Percentiles rank a stretch among this genome's conserved stretches.
phyloP scores from a whole-genome alignment of 53 echinoderm and acorn worm species.

The Patiria pectinifera region DNA sequence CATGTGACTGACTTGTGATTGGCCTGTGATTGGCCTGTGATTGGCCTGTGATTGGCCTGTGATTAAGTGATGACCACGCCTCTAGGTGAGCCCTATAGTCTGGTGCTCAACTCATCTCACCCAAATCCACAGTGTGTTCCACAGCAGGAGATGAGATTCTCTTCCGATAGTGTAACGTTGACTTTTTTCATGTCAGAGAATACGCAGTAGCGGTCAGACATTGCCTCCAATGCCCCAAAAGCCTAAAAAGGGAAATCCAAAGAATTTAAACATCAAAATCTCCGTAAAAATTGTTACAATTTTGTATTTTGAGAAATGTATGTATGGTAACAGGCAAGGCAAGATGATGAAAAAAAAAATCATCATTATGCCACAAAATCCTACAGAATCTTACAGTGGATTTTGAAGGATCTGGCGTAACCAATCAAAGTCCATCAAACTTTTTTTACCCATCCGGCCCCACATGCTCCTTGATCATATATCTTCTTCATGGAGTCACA shows the following conservation, averaged over 20 bases:
- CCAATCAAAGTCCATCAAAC: not conserved
- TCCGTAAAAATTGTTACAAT: no score
- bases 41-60: no score
- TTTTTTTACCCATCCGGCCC: slow-evolving; percentile 10
- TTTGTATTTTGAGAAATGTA: no score
- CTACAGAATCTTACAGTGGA: no score
- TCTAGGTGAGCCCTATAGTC: not conserved
- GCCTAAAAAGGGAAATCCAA: not conserved
- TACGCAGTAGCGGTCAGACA: slow-evolving; percentile 16
- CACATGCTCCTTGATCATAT: not conserved
- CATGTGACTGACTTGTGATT: no score
- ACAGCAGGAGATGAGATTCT: slow-evolving; percentile 28
- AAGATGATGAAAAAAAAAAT: no score
- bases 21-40: no score
- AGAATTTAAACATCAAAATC: no score
- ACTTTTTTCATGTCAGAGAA: not conserved
- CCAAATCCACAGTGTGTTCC: slow-evolving; percentile 12
- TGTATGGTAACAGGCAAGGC: no score
- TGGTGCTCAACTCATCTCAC: not conserved
- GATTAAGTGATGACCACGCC: no score
- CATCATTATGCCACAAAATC: no score
- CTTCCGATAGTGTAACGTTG: slow-evolving; percentile 16
- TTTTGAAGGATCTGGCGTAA: no score
- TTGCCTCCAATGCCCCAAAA: slow-evolving; percentile 1
- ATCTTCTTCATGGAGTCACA: not conserved